Percentiles rank a stretch among this genome's conserved stretches.
Conservation (phyloP, 2,888 invertebrate genomes). For the Boloria selene region DNA sequence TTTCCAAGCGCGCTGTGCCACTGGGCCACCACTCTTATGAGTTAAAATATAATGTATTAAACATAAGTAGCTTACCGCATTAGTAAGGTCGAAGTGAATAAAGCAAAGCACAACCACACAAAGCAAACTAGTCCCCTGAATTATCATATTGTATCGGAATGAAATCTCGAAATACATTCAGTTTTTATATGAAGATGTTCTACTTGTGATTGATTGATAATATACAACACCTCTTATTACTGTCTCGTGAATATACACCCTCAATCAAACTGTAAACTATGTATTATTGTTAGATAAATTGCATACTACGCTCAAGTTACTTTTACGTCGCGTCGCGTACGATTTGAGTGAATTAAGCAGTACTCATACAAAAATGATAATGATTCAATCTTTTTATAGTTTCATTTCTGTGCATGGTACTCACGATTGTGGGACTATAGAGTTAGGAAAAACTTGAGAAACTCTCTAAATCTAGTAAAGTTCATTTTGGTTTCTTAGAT, state of each 20-base stretch:
- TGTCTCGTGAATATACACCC: conserved; percentile 36
- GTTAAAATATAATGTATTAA: background rate
- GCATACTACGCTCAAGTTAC: too few species aligned
- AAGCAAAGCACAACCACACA: conserved; percentile 18
- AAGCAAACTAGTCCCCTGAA: conserved; percentile 5
- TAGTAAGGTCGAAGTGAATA: conserved; percentile 1
- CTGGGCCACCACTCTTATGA: too few species aligned
- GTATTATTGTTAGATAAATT: background rate
- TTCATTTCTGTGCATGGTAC: too few species aligned
- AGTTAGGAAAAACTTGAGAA: too few species aligned
- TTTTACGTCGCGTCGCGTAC: too few species aligned
- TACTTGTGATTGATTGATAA: conserved; percentile 54
- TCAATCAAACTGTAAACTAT: conserved; percentile 28
- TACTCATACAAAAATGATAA: too few species aligned
- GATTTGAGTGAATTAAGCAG: too few species aligned
- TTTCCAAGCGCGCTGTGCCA: background rate
- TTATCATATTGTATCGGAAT: conserved; percentile 14
- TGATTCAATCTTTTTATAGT: too few species aligned
- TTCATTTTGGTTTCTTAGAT: too few species aligned
- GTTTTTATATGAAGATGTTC: conserved; percentile 25
- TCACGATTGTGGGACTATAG: too few species aligned
- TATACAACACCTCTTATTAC: conserved; percentile 46
- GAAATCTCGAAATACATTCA: background rate
- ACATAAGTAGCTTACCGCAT: conserved; percentile 26
- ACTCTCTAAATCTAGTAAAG: too few species aligned